A percentile compares a stretch with the other conserved stretches of the same genome.
Conservation (phyloP, 2,888 invertebrate species). For the Hofmannophila pseudospretella region DNA sequence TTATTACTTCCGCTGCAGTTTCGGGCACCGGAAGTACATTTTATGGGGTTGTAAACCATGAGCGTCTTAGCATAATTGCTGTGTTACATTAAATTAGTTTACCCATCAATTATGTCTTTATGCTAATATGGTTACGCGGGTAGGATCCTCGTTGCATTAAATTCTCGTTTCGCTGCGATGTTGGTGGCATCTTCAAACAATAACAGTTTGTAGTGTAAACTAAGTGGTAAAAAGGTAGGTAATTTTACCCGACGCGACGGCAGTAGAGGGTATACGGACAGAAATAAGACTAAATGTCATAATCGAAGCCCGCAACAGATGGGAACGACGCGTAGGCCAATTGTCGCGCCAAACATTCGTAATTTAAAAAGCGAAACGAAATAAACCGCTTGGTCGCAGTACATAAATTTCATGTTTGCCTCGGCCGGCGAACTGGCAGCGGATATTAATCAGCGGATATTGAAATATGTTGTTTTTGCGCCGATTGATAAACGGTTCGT, state of each 20-base stretch:
- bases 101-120: slow-evolving; percentile 67
- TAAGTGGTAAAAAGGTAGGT: background rate
- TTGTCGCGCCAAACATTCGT: slow-evolving; percentile 73
- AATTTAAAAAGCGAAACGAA: slow-evolving; percentile 76
- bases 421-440: slow-evolving; percentile 71
- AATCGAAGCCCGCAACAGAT: slow-evolving; percentile 65
- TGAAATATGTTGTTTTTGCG: slow-evolving; percentile 77
- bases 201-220: slow-evolving; percentile 2
- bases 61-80: slow-evolving; percentile 73
- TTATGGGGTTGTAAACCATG: slow-evolving; percentile 71
- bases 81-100: slow-evolving; percentile 70
- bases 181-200: slow-evolving; percentile 1
- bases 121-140: slow-evolving; percentile 46
- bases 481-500: slow-evolving; percentile 72
- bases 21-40: slow-evolving; percentile 64
- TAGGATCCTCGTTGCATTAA: slow-evolving; percentile 30
- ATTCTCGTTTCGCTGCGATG: slow-evolving; percentile 14
- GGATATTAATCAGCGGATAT: slow-evolving; percentile 78
- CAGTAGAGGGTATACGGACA: too few relatives aligned
- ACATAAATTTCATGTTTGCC: slow-evolving; percentile 76
- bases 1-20: slow-evolving; percentile 73
- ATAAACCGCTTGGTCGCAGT: slow-evolving; percentile 72
- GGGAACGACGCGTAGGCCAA: slow-evolving; percentile 59
- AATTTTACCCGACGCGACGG: too few relatives aligned
- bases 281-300: slow-evolving; percentile 56